These are phyloP conservation scores for Chymomyza procnemis DNA, from an alignment of 2,888 invertebrate species.

Conservation along the genomic window DNA sequence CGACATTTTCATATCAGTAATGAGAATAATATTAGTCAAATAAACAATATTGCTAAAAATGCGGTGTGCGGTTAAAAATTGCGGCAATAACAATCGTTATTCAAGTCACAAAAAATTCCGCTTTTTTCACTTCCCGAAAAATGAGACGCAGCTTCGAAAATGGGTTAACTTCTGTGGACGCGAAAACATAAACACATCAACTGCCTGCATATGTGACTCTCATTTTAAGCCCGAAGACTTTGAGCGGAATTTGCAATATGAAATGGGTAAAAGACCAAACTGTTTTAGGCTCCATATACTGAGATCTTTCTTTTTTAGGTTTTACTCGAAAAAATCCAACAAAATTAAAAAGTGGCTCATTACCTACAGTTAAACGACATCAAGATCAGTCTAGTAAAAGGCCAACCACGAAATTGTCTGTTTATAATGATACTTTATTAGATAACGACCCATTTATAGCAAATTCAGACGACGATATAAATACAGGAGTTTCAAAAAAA, in stretches of 20 bases:
- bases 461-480: neutral
- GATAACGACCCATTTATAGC: conserved; percentile 1
- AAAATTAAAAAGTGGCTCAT: conserved; percentile 42
- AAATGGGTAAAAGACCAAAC: conserved; percentile 36
- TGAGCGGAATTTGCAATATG: conserved; percentile 53
- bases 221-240: conserved; percentile 52
- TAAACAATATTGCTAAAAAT: conserved; percentile 16
- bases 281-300: neutral
- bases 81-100: conserved; percentile 50
- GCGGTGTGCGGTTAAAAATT: conserved; percentile 51
- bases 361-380: conserved; percentile 32
- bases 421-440: neutral
- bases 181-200: conserved; percentile 32
- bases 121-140: conserved; percentile 52
- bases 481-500: neutral
- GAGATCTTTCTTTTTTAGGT: conserved; percentile 20
- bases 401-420: neutral
- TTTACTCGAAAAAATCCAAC: conserved; percentile 50
- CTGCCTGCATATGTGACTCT: conserved; percentile 51
- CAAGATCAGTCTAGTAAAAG: neutral
- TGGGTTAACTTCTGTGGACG: conserved; percentile 53
- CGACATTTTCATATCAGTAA: conserved; percentile 2
- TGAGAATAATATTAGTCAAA: neutral
- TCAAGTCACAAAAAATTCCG: conserved; percentile 39
- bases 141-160: conserved; percentile 30